Evolutionary conservation across 2,888 invertebrate species (phyloP).

Genomic region (Spilosoma lubricipeda): DNA sequence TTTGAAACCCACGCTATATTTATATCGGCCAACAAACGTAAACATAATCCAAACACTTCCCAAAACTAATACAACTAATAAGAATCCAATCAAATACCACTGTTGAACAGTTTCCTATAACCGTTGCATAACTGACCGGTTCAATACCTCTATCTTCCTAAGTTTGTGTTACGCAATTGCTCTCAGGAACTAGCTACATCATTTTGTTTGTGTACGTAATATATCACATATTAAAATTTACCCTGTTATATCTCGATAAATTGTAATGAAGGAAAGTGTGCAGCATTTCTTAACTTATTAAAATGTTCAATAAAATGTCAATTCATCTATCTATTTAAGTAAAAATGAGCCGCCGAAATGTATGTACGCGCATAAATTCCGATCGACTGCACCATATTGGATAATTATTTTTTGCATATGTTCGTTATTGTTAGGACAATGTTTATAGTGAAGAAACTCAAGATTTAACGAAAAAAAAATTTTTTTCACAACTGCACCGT

Average conservation of each 20-base stretch:
- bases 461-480: too few species aligned
- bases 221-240: conserved; percentile 33
- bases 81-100: conserved; percentile 19
- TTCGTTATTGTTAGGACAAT: too few species aligned
- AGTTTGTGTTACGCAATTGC: conserved; percentile 43
- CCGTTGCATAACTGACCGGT: conserved; percentile 49
- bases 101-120: conserved; percentile 37
- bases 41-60: not conserved
- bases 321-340: too few species aligned
- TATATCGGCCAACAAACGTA: not conserved
- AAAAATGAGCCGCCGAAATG: too few species aligned
- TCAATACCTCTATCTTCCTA: conserved; percentile 42
- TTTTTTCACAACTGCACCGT: too few species aligned
- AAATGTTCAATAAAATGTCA: not conserved
- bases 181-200: conserved; percentile 45
- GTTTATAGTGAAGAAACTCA: too few species aligned
- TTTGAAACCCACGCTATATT: not conserved
- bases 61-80: conserved; percentile 7
- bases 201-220: conserved; percentile 21
- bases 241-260: not conserved
- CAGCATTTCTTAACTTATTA: too few species aligned
- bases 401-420: too few species aligned
- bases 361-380: too few species aligned
- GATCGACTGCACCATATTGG: too few species aligned
- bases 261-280: too few species aligned